Percentiles rank a stretch among this genome's conserved stretches.
Evolutionary conservation across 1,140 invertebrate genomes (phyloP).

Genomic region (Steinernema feltiae): DNA sequence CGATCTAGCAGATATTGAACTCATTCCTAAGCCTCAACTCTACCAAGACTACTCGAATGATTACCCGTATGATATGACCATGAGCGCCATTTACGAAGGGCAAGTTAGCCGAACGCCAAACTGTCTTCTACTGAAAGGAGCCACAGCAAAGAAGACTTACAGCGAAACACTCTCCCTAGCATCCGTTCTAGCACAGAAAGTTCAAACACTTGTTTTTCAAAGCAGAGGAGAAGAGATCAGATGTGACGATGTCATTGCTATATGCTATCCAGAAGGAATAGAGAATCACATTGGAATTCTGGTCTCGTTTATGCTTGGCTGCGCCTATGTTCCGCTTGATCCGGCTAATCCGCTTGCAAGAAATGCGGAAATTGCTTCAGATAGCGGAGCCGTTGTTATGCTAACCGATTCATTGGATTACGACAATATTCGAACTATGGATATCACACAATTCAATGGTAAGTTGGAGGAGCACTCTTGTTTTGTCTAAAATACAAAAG

Average conservation of each 20-base stretch:
- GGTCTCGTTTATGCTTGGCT: slow-evolving; percentile 15
- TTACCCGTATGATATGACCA: neutral
- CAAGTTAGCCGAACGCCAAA: neutral
- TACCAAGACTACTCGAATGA: neutral
- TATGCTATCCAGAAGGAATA: slow-evolving; percentile 12
- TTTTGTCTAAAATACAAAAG: too few species aligned
- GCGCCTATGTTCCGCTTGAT: slow-evolving; percentile 15
- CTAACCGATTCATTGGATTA: neutral
- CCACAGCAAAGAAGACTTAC: slow-evolving; percentile 6
- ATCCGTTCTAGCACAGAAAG: neutral
- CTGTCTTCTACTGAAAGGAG: neutral
- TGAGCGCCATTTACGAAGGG: neutral
- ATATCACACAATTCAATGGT: too few species aligned
- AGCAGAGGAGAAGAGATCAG: neutral
- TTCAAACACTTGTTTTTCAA: neutral
- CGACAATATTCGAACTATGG: slow-evolving; percentile 1
- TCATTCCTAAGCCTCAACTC: neutral
- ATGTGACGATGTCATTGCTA: slow-evolving; percentile 22
- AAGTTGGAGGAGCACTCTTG: too few species aligned
- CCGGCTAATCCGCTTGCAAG: slow-evolving; percentile 9
- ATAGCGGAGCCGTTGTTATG: neutral
- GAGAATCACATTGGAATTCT: slow-evolving; percentile 9
- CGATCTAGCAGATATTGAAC: neutral
- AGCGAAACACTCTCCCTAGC: neutral
- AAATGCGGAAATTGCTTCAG: neutral